Conservation (phyloP, 2,888 invertebrate genomes). For the Cerastis rubricosa region DNA sequence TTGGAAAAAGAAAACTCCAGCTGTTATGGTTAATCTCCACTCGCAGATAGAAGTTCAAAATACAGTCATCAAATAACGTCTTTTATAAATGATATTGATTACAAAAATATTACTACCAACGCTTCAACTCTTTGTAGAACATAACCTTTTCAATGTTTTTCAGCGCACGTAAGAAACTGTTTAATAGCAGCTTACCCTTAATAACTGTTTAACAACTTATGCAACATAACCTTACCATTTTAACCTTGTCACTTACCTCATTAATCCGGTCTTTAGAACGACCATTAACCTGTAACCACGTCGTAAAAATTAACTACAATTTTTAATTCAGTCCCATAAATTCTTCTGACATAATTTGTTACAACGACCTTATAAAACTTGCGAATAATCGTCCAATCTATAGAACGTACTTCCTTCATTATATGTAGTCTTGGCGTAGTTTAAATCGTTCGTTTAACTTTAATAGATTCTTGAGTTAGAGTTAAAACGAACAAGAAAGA, state of each 20-base stretch:
- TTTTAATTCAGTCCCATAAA: conserved; percentile 43
- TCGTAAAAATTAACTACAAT: conserved; percentile 40
- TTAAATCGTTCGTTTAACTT: conserved; percentile 69
- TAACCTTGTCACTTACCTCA: conserved; percentile 31
- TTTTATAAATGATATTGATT: not conserved
- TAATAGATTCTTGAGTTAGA: conserved; percentile 66
- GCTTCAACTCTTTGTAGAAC: not conserved
- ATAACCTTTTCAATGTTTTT: not conserved
- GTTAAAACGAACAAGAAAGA: conserved; percentile 56
- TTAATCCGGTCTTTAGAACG: conserved; percentile 32
- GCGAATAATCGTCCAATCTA: conserved; percentile 53
- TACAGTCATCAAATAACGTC: not conserved
- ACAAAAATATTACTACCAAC: not conserved
- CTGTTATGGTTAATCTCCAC: not conserved
- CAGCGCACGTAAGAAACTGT: not conserved
- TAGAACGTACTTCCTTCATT: conserved; percentile 62
- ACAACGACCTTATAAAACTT: conserved; percentile 40
- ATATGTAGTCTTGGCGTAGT: conserved; percentile 49
- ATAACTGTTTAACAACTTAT: conserved; percentile 22
- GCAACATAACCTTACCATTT: not conserved
- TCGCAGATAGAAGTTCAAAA: not conserved
- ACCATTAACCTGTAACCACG: conserved; percentile 32
- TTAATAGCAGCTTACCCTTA: not conserved
- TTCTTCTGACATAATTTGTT: conserved; percentile 40
- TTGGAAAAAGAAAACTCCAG: not conserved